Conservation (phyloP, 2,113 vertebrate species). For the Phylloscopus trochilus region DNA sequence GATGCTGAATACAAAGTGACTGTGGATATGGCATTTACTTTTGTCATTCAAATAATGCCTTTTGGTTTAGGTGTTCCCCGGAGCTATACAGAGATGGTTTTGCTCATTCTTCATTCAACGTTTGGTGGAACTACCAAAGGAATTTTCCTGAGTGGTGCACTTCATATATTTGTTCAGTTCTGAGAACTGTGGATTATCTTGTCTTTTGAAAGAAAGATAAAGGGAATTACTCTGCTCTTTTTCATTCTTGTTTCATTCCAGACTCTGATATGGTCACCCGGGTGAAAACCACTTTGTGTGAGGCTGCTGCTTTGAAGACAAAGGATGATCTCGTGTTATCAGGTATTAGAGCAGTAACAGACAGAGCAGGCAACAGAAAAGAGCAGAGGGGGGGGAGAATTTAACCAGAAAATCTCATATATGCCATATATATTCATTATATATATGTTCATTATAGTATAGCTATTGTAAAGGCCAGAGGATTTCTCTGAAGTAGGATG, state of each 20-base stretch:
- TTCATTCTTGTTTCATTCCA: slow-evolving; percentile 12
- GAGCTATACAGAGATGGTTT: background rate
- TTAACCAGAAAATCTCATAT: background rate
- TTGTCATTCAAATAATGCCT: background rate
- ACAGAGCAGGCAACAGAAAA: background rate
- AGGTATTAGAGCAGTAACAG: background rate
- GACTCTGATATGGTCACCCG: slow-evolving; percentile 23
- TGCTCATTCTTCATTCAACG: background rate
- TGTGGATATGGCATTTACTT: background rate
- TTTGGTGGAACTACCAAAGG: background rate
- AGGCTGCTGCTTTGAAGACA: background rate
- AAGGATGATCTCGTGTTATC: background rate
- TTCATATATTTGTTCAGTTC: background rate
- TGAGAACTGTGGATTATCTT: background rate
- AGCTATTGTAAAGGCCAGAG: background rate
- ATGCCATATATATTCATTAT: background rate
- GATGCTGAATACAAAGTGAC: background rate
- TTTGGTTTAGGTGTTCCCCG: background rate
- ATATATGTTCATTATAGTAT: background rate
- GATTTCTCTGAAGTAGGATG: background rate
- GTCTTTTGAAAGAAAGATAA: background rate
- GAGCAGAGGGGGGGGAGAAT: background rate
- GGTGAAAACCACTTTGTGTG: background rate
- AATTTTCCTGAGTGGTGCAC: background rate
- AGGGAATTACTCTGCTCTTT: background rate